Base-by-base conservation (phyloP, 2,113 vertebrate genomes). In the Apaloderma vittatum region DNA sequence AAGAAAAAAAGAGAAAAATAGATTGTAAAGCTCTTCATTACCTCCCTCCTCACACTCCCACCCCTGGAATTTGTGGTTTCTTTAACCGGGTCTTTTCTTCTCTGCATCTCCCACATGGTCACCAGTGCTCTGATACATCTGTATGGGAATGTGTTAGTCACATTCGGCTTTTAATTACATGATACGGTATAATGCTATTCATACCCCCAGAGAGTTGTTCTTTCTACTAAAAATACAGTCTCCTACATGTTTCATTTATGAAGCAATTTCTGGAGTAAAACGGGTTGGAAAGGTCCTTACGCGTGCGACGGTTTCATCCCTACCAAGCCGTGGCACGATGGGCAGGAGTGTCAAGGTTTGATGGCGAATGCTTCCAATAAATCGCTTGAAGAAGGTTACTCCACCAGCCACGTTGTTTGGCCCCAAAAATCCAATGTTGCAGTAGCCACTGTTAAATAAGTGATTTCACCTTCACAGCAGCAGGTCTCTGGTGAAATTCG, bases 61-160 rank as follows among this genome's bases (percentile, higher is more conserved):
- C 89, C 71, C 55, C 37, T 57, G 83, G 95, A 96, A 95, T 94
- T 74, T 86, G 94, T 77, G 94, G 70, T 92, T 94, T 63, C 86
- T 90, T 86, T 63, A 57, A 79, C 86, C 52, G 61, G 30, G 8
- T 26, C 83, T 90, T 67, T 94, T 74, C 90, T 59, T 66, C 59
- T 52, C 76, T 29, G 46, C 36, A 27, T 11, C 63, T 32, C 82
- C 70, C 78, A 86, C 71, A 89, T 82, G 59, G 74, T 80, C 74
- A 4, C 57, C 74, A 66, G 58, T 0, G 11, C 55, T 82, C 73
- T 37, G 37, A 81, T 73, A 27, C 62, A 88, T 90, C 72, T 86
- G 36, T 8, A 26, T 45, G 73, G 61, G 88, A 93, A 93, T 71
- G 48, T 85, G 78, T 95, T 91, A 96, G 81, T 96, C 95, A 96